phyloP scores from a whole-genome alignment of 2,888 invertebrate genomes.

The Dolichopus griseipennis region DNA sequence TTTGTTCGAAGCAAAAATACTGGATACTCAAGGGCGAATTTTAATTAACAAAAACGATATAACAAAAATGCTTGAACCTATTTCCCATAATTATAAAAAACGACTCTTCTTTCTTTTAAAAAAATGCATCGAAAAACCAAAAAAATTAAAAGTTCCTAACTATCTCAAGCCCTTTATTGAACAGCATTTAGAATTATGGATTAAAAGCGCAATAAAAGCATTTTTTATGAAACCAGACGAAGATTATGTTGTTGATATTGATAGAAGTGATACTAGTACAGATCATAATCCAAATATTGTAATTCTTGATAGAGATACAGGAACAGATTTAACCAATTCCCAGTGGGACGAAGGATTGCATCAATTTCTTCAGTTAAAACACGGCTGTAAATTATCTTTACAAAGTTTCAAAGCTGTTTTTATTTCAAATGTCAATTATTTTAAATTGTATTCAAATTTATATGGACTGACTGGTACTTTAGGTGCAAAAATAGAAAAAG shows the following conservation, averaged over 20 bases:
- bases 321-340: neutral
- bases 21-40: too few species aligned
- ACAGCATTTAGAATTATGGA: neutral
- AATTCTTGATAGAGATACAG: slow-evolving; percentile 1
- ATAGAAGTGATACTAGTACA: too few species aligned
- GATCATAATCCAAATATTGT: neutral
- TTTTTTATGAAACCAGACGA: neutral
- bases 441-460: neutral
- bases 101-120: too few species aligned
- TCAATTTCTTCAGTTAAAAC: slow-evolving; percentile 6
- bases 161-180: neutral
- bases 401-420: neutral
- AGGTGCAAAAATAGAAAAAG: neutral
- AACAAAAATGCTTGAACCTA: too few species aligned
- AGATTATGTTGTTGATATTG: neutral
- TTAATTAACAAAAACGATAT: too few species aligned
- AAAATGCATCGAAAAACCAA: too few species aligned
- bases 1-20: too few species aligned
- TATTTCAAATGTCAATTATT: neutral
- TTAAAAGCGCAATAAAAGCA: neutral
- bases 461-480: slow-evolving; percentile 4
- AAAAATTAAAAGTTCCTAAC: neutral
- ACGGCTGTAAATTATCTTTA: neutral
- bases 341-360: neutral
- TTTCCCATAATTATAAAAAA: too few species aligned